Evolutionary conservation across 2,797 vertebrate species (phyloP).

Genomic region (Agapornis canus): DNA sequence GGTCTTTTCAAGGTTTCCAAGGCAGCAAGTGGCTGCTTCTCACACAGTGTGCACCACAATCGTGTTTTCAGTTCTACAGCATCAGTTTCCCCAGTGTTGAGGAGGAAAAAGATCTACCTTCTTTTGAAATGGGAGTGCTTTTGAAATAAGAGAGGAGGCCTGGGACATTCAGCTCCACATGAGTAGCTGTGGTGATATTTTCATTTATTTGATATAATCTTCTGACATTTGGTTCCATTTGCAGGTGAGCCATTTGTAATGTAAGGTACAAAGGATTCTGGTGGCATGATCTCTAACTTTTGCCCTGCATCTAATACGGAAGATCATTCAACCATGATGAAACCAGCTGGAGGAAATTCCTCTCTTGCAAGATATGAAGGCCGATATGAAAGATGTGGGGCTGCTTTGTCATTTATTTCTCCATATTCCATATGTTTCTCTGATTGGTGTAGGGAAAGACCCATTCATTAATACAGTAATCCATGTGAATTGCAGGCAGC

Average conservation of each 20-base stretch:
- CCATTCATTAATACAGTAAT: constrained; percentile 3
- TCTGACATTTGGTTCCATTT: neutral
- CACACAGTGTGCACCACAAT: neutral
- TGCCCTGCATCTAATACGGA: constrained; percentile 3
- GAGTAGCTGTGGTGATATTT: constrained; percentile 24
- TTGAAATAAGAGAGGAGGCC: constrained; percentile 23
- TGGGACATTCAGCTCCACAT: constrained; percentile 22
- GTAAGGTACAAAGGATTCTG: neutral
- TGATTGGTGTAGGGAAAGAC: neutral
- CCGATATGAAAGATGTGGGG: neutral
- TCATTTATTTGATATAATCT: constrained; percentile 36
- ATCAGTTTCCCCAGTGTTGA: neutral
- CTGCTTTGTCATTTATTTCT: constrained; percentile 32
- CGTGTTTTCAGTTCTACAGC: neutral
- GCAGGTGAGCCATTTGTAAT: neutral
- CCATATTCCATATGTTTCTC: neutral
- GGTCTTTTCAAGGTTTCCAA: constrained; percentile 60
- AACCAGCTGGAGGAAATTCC: constrained; percentile 33
- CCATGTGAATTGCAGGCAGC: neutral
- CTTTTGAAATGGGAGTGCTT: constrained; percentile 32
- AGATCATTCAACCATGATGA: constrained; percentile 5
- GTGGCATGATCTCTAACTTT: constrained; percentile 36
- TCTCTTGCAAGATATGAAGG: neutral
- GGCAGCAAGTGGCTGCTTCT: constrained; percentile 37
- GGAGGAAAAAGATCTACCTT: neutral